These are phyloP conservation scores for Palythoa caribaeorum DNA, from an alignment of 92 coral and sea anemone genomes.

Conservation along the genomic window DNA sequence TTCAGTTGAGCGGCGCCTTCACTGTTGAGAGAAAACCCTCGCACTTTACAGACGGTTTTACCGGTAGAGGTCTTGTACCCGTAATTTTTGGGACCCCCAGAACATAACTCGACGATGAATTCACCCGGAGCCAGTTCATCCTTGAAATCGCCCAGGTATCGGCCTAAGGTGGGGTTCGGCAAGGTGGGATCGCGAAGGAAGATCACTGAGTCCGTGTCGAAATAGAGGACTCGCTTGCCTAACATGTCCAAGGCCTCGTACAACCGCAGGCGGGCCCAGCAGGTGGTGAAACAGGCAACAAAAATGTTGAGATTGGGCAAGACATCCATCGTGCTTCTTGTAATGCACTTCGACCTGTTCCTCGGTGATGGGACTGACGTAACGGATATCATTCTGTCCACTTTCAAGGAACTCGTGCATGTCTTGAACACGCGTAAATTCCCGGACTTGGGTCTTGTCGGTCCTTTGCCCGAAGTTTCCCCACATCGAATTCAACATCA, in stretches of 20 bases:
- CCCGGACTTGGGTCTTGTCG: background rate
- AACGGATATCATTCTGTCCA: background rate
- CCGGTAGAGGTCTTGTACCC: background rate
- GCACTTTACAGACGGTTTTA: background rate
- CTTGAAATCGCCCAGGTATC: too few species aligned
- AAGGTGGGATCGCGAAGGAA: background rate
- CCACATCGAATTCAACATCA: background rate
- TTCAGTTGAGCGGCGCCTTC: too few species aligned
- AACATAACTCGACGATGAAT: background rate
- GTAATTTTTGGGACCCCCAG: too few species aligned
- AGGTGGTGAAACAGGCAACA: background rate
- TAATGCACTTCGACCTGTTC: conserved; percentile 22
- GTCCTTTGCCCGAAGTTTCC: background rate
- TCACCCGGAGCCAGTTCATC: too few species aligned
- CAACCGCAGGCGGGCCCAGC: conserved; percentile 14
- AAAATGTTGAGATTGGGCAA: background rate
- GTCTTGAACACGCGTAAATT: background rate
- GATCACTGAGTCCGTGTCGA: too few species aligned
- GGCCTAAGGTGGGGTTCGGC: too few species aligned
- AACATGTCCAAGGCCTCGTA: conserved; percentile 6
- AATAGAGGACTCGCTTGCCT: background rate
- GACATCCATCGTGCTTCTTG: background rate
- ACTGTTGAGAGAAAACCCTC: too few species aligned
- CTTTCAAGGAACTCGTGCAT: background rate
- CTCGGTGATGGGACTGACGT: conserved; percentile 22